Conservation (phyloP, 2,888 invertebrate genomes). For the Exocentrus adspersus region DNA sequence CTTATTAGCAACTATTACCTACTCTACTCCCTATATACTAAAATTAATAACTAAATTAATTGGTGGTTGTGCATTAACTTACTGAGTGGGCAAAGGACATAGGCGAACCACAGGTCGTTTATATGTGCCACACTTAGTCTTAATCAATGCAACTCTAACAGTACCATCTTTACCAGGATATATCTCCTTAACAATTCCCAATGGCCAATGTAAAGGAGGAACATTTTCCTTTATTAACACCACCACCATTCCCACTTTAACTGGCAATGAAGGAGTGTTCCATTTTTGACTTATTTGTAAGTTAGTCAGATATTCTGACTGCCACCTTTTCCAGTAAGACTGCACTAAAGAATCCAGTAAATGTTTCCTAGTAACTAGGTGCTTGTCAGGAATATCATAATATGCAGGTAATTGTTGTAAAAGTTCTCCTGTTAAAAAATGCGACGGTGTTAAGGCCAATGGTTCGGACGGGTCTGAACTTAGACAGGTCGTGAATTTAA, state of each 20-base stretch:
- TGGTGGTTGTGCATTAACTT: too few relatives aligned
- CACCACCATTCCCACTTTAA: neutral
- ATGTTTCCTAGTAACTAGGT: neutral
- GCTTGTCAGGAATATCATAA: neutral
- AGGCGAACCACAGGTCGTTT: neutral
- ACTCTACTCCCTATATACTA: neutral
- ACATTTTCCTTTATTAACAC: neutral
- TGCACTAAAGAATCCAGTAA: neutral
- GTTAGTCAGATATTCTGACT: neutral
- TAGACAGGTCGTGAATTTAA: constrained; percentile 43
- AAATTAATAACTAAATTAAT: too few relatives aligned
- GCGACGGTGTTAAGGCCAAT: constrained; percentile 25
- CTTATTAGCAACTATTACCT: neutral
- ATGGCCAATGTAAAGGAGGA: neutral
- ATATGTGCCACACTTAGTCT: neutral
- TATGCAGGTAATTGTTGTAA: neutral
- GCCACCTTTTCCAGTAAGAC: neutral
- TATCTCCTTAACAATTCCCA: neutral
- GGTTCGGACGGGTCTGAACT: constrained; percentile 23
- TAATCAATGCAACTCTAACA: neutral
- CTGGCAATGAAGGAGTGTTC: neutral
- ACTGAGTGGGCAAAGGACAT: neutral
- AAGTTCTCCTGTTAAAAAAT: neutral
- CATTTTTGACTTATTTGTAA: neutral
- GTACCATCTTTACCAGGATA: neutral